Evolutionary conservation across 2,797 vertebrate genomes (phyloP), one percentile per base, ranked within the genome.

Genomic region (Calcarius lapponicus): DNA sequence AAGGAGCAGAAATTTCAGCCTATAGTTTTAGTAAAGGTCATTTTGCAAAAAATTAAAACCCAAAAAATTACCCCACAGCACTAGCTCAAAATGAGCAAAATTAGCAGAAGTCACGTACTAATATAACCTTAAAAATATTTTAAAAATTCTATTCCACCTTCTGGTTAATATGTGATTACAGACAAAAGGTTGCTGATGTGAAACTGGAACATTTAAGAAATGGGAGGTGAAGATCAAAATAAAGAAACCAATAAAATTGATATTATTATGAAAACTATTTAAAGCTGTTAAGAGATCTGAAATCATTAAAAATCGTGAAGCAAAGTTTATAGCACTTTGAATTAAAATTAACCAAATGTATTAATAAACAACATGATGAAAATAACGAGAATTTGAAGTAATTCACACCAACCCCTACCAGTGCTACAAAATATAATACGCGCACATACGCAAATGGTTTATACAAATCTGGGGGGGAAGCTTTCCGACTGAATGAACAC

Each of bases 361-460:
- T 13, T 28, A 47, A 14, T 3, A 3, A 69, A 14, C 0, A 61
- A 7, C 1, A 28, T 4, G 1, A 9, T 1, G 5, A 51, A 71
- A 72, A 40, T 9, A 40, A 11, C 0, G 0, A 32, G 9, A 62
- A 34, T 19, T 43, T 29, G 6, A 48, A 51, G 2, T 5, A 32
- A 56, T 32, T 29, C 3, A 43, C 13, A 58, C 0, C 21, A 34
- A 40, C 0, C 0, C 10, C 1, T 7, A 6, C 1, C 15, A 25
- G 0, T 8, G 2, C 4, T 69, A 75, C 1, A 60, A 69, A 79
- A 48, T 1, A 25, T 13, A 48, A 17, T 2, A 12, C 0, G 3
- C 1, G 4, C 1, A 20, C 0, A 1, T 1, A 14, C 0, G 4
- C 5, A 26, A 7, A 10, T 4, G 4, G 3, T 26, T 47, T 60